phyloP scores from a whole-genome alignment of 2,888 invertebrate species.

The Maniola hyperantus region DNA sequence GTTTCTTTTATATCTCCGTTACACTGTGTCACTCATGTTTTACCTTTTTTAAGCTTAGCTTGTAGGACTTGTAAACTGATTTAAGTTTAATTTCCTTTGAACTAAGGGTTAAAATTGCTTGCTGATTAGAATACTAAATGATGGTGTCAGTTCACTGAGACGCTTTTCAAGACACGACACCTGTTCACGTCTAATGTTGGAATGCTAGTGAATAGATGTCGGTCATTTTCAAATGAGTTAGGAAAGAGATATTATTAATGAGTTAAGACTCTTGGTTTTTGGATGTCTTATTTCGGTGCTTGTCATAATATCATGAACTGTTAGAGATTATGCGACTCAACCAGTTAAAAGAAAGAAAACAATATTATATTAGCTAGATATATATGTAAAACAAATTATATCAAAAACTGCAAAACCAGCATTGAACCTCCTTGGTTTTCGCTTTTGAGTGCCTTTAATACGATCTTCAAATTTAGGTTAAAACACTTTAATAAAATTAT shows the following conservation, averaged over 20 bases:
- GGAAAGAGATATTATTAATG: conserved; percentile 37
- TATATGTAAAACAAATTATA: not conserved
- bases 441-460: too few species aligned
- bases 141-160: conserved; percentile 33
- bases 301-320: not conserved
- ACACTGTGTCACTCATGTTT: conserved; percentile 33
- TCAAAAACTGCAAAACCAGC: not conserved
- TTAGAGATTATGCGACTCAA: not conserved
- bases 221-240: conserved; percentile 29
- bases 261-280: conserved; percentile 26
- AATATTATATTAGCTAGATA: not conserved
- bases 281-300: conserved; percentile 7
- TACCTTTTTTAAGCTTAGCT: conserved; percentile 9
- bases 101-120: conserved; percentile 18
- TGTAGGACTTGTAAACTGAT: conserved; percentile 1
- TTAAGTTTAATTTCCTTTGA: not conserved
- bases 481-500: too few species aligned
- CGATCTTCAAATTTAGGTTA: too few species aligned
- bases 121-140: conserved; percentile 1
- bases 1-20: conserved; percentile 31
- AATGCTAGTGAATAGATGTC: conserved; percentile 30
- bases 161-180: conserved; percentile 48
- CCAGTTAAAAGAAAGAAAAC: not conserved
- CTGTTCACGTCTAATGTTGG: conserved; percentile 45
- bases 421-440: not conserved